A percentile compares a stretch with the other conserved stretches of the same genome.
Conservation (phyloP, 2,113 vertebrate genomes). For the Balaeniceps rex region DNA sequence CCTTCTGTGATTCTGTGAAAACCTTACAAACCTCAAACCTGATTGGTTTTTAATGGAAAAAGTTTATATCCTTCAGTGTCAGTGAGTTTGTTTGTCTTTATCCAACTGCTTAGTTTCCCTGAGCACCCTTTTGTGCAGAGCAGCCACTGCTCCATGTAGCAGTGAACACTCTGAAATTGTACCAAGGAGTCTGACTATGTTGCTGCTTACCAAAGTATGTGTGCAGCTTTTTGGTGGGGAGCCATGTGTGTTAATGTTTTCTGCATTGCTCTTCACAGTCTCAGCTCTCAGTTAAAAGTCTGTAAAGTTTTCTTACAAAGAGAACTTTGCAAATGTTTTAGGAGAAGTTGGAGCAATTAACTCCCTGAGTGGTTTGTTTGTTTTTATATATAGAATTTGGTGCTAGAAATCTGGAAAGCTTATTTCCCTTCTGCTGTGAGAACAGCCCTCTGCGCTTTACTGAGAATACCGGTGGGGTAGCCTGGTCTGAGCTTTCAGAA, state of each 20-base stretch:
- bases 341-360: not conserved
- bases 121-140: not conserved
- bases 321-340: not conserved
- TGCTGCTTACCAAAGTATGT: not conserved
- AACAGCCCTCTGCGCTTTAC: not conserved
- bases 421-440: not conserved
- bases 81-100: not conserved
- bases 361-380: not conserved
- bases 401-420: not conserved
- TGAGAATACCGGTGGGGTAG: not conserved
- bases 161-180: not conserved
- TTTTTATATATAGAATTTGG: not conserved
- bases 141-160: not conserved
- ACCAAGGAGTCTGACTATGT: not conserved
- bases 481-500: not conserved
- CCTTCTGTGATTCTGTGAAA: not conserved
- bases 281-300: not conserved
- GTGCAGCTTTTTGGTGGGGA: not conserved
- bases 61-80: not conserved
- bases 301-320: not conserved
- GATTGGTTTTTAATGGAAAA: fast-evolving
- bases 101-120: not conserved
- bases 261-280: not conserved
- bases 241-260: fast-evolving
- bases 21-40: not conserved